Base-by-base conservation (phyloP, 2,888 invertebrate species). In the Galerucella pusilla region DNA sequence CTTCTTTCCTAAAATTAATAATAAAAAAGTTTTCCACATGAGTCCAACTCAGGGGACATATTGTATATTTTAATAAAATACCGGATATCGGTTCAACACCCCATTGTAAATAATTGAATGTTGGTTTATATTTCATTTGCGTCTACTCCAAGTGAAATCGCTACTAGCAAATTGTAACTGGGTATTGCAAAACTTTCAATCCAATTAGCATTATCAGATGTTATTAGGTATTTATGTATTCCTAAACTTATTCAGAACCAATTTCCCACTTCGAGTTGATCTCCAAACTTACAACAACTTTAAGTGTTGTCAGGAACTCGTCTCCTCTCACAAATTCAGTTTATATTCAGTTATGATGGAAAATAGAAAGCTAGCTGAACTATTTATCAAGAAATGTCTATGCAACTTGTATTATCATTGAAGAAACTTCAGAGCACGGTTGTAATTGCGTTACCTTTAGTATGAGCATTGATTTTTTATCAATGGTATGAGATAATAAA, bases 281-380 rank as follows among this genome's bases (percentile, higher is more conserved):
- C 63, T 66, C 45, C 28, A 46, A 74, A 74, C 74, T 70, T 70
- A 61, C 60, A 74, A 61, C 60, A n/a, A n/a, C n/a, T 74, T 64
- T 64, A 45, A 67, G 66, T 61, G 70, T 70, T 74, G 65, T 66
- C 66, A 65, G 65, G 49, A 52, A 68, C 59, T 60, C 70, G 46
- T 25, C 65, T 70, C 12, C 46, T 74, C 54, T 61, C 45, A 60
- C 61, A 65, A 74, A 70, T 74, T 66, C 42, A 49, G 59, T 74
- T 60, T 52, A 74, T 74, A 74, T 60, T 20, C 67, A 67, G 70
- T 74, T 70, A 71, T 74, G 63, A 45, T 52, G 28, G 45, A 28
- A 16, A 72, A 67, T 70, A 70, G 66, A 61, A 49, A 60, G 46
- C 68, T 70, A 54, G 59, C 64, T 46, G 25, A 59, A 59, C 25